Evolutionary conservation across 2,113 vertebrate genomes (phyloP), one percentile per base, ranked within the genome.

Genomic region (Thamnaconus septentrionalis): DNA sequence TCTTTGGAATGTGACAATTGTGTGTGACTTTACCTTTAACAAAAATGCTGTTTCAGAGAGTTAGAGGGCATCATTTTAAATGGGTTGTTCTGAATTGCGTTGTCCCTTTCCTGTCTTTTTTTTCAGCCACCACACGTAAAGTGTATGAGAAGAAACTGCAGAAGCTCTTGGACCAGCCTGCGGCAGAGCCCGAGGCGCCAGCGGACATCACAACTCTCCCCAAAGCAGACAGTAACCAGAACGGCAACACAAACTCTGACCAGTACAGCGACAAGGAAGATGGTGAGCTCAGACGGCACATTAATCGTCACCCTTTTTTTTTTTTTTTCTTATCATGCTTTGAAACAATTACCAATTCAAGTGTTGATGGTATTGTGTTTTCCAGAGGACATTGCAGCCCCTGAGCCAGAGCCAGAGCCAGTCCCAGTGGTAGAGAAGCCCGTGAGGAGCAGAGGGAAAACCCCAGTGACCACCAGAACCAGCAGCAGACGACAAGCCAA

Each of bases 231-330:
- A 92, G 90, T 54, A 94, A 90, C 64, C 94, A 96, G 81, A 98
- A 98, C 8, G 96, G 97, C 85, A 97, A 91, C 90, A 94, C 93
- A 8, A 93, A 95, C 71, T 95, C 94, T 43, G 94, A 96, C 80
- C 94, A 96, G 76, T 98, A 97, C 85, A 98, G 97, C 72, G 96
- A 98, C 92, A 97, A 94, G 47, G 96, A 98, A 75, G 96, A 96
- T 78, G 96, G 96, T 98, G 69, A 82, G 81, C 8, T 44, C 41
- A n/a, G 8, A 55, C 6, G 0, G 4, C 49, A 9, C 7, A 6
- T 11, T 39, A n/a, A 10, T 31, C 18, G 18, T 31, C 18, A 31
- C 18, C 18, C 18, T 1, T 70, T 66, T 9, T 57, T 64, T 8
- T 40, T 11, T 18, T 31, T 31, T 2, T 31, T 31, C 18, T 31